Conservation (phyloP, 2,888 invertebrate species). For the Tipula lateralis region DNA sequence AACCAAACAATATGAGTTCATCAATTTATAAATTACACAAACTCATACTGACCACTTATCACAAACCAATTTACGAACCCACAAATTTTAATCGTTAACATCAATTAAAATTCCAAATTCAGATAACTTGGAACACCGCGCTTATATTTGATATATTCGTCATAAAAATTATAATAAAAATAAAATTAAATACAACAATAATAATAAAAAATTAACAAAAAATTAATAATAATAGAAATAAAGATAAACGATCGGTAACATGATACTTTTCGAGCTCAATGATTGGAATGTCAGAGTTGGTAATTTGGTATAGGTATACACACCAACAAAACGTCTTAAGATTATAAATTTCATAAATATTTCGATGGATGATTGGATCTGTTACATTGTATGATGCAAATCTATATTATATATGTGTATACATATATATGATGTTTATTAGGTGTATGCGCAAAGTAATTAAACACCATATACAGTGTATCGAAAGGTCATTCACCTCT, state of each 20-base stretch:
- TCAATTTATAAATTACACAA: not conserved
- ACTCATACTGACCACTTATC: not conserved
- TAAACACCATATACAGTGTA: not conserved
- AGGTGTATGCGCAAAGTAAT: not conserved
- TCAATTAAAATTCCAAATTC: not conserved
- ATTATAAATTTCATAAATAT: not conserved
- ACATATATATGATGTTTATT: not conserved
- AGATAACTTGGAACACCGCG: not conserved
- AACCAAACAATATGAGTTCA: not conserved
- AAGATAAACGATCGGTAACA: not conserved
- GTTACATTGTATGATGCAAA: not conserved
- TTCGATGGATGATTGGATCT: not conserved
- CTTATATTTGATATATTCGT: not conserved
- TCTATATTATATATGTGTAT: no score
- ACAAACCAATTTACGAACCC: not conserved
- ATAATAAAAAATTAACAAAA: not conserved
- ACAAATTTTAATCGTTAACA: not conserved
- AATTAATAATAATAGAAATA: not conserved
- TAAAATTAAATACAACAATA: not conserved
- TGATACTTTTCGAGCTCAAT: not conserved
- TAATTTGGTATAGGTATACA: not conserved
- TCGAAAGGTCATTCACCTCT: not conserved
- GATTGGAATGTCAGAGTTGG: not conserved
- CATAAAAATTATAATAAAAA: not conserved
- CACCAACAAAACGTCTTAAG: not conserved